Conservation (phyloP, 2,797 vertebrate species). For the Alectoris magna region DNA sequence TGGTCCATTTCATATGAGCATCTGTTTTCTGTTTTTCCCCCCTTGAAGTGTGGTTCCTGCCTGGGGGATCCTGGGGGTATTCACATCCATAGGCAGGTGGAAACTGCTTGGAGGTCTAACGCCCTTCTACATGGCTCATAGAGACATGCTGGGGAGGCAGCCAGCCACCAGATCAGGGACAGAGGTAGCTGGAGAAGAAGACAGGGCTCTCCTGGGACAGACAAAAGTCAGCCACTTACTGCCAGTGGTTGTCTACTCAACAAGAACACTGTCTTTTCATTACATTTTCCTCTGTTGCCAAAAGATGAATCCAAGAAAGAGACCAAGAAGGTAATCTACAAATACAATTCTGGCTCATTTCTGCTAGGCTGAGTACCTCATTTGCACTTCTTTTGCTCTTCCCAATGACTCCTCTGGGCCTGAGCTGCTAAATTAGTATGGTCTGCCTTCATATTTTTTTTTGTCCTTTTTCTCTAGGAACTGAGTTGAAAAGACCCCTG, state of each 20-base stretch:
- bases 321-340: not conserved
- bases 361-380: not conserved
- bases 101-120: not conserved
- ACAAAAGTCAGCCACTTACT: not conserved
- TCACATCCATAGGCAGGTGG: not conserved
- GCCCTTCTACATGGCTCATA: not conserved
- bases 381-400: not conserved
- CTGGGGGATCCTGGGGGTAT: not conserved
- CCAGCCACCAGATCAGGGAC: not conserved
- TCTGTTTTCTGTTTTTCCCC: constrained; percentile 42
- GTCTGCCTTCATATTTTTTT: not conserved
- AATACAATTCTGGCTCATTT: not conserved
- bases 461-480: not conserved
- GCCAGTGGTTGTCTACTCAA: not conserved
- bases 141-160: not conserved
- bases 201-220: not conserved
- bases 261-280: not conserved
- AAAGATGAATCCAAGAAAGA: not conserved
- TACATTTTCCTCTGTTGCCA: not conserved
- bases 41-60: not conserved
- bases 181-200: not conserved
- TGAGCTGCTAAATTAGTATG: not conserved
- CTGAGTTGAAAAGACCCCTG: not conserved
- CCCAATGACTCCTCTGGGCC: not conserved
- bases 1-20: constrained; percentile 3